Evolutionary conservation across 2,888 invertebrate species (phyloP).

Genomic region (Drosophila recens): DNA sequence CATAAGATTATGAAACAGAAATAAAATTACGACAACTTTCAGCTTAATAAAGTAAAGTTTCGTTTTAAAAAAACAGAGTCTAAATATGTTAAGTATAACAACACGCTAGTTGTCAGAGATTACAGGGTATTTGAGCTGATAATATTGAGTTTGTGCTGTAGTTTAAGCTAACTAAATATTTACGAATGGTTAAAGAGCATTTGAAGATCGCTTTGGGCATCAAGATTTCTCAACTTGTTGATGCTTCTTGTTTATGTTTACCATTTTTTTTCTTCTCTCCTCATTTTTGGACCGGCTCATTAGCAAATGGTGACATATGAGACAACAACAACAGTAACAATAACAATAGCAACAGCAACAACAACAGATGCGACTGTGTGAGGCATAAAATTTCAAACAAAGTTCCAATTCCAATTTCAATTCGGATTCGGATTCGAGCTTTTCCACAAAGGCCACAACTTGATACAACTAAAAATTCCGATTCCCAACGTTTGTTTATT

Average conservation of each 20-base stretch:
- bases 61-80: background rate
- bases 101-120: constrained; percentile 1
- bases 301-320: constrained; percentile 64
- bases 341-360: constrained; percentile 10
- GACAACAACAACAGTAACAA: constrained; percentile 42
- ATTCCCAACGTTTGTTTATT: constrained; percentile 41
- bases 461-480: constrained; percentile 10
- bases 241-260: constrained; percentile 40
- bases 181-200: constrained; percentile 41
- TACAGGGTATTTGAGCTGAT: constrained; percentile 11
- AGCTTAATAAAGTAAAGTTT: background rate
- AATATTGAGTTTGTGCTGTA: constrained; percentile 7
- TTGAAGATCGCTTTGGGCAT: constrained; percentile 18
- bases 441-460: constrained; percentile 11
- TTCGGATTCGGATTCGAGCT: constrained; percentile 12
- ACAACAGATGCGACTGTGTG: constrained; percentile 24
- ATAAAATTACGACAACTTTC: background rate
- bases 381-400: constrained; percentile 45
- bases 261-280: constrained; percentile 30
- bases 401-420: constrained; percentile 17
- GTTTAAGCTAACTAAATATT: constrained; percentile 44
- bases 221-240: constrained; percentile 48
- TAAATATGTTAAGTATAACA: background rate
- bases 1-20: background rate
- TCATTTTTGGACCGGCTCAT: constrained; percentile 58